Percentiles rank a stretch among this genome's conserved stretches.
Evolutionary conservation across 2,797 vertebrate genomes (phyloP).

Genomic region (Poecilia velifera): DNA sequence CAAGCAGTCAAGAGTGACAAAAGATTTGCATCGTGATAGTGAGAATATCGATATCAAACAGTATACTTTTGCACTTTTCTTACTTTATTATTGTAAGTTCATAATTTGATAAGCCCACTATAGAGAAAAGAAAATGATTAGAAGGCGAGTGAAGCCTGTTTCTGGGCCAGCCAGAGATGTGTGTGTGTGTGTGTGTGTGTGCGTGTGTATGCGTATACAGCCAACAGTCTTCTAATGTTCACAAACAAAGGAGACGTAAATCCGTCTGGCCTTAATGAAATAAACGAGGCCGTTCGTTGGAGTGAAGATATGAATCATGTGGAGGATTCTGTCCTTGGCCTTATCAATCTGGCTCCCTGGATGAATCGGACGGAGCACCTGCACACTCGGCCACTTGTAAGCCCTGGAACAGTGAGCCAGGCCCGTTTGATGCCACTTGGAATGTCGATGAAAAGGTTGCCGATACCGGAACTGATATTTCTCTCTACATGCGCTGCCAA

Average conservation of each 20-base stretch:
- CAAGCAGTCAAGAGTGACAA: background rate
- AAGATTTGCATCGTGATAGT: conserved; percentile 9
- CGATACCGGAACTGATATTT: conserved; percentile 66
- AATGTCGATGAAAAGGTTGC: conserved; percentile 72
- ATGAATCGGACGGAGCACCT: conserved; percentile 77
- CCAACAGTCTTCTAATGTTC: conserved; percentile 58
- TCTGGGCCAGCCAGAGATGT: conserved; percentile 40
- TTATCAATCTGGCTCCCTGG: conserved; percentile 64
- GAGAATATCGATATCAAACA: conserved; percentile 12
- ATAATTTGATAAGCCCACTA: conserved; percentile 19
- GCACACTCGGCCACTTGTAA: conserved; percentile 71
- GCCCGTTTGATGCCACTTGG: conserved; percentile 78
- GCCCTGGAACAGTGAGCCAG: conserved; percentile 67
- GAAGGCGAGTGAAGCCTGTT: conserved; percentile 8
- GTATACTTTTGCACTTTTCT: conserved; percentile 11
- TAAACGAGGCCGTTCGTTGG: conserved; percentile 68
- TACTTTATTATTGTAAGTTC: conserved; percentile 12
- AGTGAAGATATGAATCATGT: conserved; percentile 59
- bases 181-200: conserved; percentile 31
- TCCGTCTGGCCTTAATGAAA: conserved; percentile 66
- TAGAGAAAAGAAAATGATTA: conserved; percentile 12
- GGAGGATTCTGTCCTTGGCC: conserved; percentile 61
- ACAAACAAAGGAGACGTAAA: conserved; percentile 64
- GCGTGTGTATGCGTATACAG: conserved; percentile 31
- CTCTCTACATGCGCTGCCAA: conserved; percentile 65